Evolutionary conservation across 2,797 vertebrate species (phyloP).

Genomic region (Luscinia luscinia): DNA sequence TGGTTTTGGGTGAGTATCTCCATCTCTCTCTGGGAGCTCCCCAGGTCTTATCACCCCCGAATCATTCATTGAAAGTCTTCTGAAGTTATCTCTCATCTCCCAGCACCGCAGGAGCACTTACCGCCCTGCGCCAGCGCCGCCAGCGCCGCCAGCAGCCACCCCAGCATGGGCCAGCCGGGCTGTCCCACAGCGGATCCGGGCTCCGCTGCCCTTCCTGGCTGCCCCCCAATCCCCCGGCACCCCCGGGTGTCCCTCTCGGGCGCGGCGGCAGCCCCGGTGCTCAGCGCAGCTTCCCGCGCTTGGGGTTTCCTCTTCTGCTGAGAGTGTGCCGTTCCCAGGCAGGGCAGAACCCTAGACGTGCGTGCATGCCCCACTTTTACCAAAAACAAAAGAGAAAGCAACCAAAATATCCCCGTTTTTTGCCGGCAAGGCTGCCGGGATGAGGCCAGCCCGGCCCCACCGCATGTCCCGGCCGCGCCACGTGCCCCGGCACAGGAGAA

Average conservation of each 20-base stretch:
- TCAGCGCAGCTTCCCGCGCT: neutral
- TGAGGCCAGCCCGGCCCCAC: neutral
- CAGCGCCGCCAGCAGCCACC: constrained; percentile 22
- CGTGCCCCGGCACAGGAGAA: neutral
- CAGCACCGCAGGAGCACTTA: constrained; percentile 9
- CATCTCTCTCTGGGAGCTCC: neutral
- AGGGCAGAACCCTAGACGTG: neutral
- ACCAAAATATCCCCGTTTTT: neutral
- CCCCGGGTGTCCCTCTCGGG: neutral
- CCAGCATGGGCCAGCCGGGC: neutral
- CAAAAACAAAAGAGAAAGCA: constrained; percentile 64
- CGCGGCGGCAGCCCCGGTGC: neutral
- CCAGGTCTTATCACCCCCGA: neutral
- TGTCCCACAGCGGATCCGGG: neutral
- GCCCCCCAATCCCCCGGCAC: rapidly evolving
- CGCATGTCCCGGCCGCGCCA: neutral
- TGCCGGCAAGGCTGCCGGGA: neutral
- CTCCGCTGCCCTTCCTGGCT: neutral
- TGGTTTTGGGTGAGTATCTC: neutral
- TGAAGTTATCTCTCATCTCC: constrained; percentile 30
- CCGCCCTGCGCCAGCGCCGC: neutral
- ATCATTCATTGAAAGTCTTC: constrained; percentile 27
- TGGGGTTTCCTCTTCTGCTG: neutral
- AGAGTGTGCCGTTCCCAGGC: neutral
- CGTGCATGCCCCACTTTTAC: neutral